Conservation (phyloP, 2,797 vertebrate species). For the Bradypodion ventrale region DNA sequence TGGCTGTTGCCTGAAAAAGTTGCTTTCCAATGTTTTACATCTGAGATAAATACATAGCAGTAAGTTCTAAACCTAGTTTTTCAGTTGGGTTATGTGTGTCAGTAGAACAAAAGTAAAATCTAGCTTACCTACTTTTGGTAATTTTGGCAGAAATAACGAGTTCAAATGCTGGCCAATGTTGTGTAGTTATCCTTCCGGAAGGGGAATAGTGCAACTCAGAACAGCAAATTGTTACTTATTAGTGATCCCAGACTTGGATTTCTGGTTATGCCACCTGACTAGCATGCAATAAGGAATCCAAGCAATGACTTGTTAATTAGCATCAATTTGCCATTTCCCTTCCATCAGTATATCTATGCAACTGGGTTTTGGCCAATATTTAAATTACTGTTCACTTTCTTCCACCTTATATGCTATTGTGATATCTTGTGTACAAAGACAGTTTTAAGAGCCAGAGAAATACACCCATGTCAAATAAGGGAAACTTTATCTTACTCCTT, state of each 20-base stretch:
- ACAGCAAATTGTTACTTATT: too few species aligned
- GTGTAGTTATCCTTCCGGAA: too few species aligned
- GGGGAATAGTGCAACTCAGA: too few species aligned
- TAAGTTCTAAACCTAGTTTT: neutral
- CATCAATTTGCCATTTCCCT: too few species aligned
- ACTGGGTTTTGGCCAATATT: neutral
- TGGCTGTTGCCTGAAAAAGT: constrained; percentile 16
- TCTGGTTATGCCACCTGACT: too few species aligned
- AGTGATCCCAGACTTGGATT: too few species aligned
- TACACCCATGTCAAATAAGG: neutral
- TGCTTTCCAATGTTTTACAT: constrained; percentile 14
- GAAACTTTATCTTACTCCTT: constrained; percentile 4
- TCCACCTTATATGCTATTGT: neutral
- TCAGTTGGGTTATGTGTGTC: neutral
- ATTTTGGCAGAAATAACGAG: neutral
- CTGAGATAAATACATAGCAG: neutral
- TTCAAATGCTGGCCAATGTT: neutral
- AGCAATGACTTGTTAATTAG: too few species aligned
- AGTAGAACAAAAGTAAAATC: neutral
- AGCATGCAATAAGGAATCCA: too few species aligned
- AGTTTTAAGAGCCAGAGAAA: neutral
- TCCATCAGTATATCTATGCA: too few species aligned
- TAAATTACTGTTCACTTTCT: neutral
- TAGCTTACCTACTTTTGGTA: neutral
- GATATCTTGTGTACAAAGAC: neutral